Evolutionary conservation across 2,888 invertebrate species (phyloP), one percentile per base, ranked within the genome.

Genomic region (Aleiodes alternator): DNA sequence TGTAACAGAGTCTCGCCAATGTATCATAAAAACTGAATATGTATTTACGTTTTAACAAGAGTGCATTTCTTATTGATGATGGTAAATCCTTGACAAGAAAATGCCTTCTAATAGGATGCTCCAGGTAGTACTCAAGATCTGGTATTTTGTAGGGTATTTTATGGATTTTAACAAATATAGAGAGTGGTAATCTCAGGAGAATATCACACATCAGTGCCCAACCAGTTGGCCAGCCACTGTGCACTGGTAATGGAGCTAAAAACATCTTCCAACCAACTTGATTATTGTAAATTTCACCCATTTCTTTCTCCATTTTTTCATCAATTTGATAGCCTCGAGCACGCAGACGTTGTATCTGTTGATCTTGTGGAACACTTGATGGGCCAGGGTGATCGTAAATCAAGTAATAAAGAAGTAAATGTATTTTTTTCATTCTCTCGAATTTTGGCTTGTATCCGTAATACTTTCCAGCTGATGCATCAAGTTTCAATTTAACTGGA

Each of bases 201-300:
- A 94, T 87, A 84, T 96, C 96, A 79, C 93, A 92, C 78, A 95
- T 90, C 69, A 94, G 90, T 38, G 93, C 90, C 95, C 96, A 96
- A 9, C 95, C 95, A 7, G 84, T 55, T 0, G 90, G 90, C 90
- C 93, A 94, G 91, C 92, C 91, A 78, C 80, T 83, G 82, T 94
- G 93, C 59, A 86, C 83, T 0, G 93, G 93, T 59, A 95, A 84
- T 0, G 95, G 94, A 0, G 94, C 92, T 12, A 96, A 90, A 85
- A 95, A 95, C 89, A 94, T 94, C 85, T 93, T 94, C 94, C 95
- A 95, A 80, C 90, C 91, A 5, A 93, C 88, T 69, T 91, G 90
- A 4, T 90, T 90, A 51, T 88, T 90, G 75, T 92, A 93, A 59
- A 92, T 85, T 0, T 87, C 86, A 4, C 90, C 90, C 81, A 93